Evolutionary conservation across 2,113 vertebrate species (phyloP), one percentile per base, ranked within the genome.

Genomic region (Perca schrenkii): DNA sequence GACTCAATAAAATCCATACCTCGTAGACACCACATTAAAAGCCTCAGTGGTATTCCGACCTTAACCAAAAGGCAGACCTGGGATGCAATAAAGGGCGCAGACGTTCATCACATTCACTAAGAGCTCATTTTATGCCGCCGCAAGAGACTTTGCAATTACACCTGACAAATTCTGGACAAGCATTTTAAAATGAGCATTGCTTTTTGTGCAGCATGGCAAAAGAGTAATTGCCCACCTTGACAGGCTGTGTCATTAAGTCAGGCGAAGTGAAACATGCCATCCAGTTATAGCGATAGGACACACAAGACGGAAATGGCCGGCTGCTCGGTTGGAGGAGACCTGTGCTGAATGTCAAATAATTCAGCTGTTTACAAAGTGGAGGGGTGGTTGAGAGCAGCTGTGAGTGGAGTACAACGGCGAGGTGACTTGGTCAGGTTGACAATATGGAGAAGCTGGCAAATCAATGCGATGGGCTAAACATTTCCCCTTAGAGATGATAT

Each of bases 161-260:
- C 80, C 74, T 67, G 70, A 77, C 43, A 36, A 71, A 61, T 57
- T 53, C 63, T 50, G 76, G 68, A 89, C 88, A 21, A 79, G 60
- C 50, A 74, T 78, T 83, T 80, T 58, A 49, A 83, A 61, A 74
- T 52, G 81, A 84, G 88, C 77, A 78, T 74, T 76, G 76, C 70
- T 40, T 86, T 91, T 83, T 78, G 64, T 88, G 79, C 80, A 54
- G 79, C 46, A 62, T n/a, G 40, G 85, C 49, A 86, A 71, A 82
- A 78, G 46, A 73, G 77, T 88, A 87, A 92, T 88, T 89, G 86
- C 77, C 72, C 67, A 80, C 73, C 47, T 73, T 89, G 90, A 87
- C 83, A 87, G 84, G 46, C 69, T 31, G 83, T 76, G 82, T 84
- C 86, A 89, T 89, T 91, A 91, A 86, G 85, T 82, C 78, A 36